A percentile compares a stretch with the other conserved stretches of the same genome.
These are phyloP conservation scores for Echinops telfairi DNA, from an alignment of 2,113 vertebrate species.

Conservation along the genomic window DNA sequence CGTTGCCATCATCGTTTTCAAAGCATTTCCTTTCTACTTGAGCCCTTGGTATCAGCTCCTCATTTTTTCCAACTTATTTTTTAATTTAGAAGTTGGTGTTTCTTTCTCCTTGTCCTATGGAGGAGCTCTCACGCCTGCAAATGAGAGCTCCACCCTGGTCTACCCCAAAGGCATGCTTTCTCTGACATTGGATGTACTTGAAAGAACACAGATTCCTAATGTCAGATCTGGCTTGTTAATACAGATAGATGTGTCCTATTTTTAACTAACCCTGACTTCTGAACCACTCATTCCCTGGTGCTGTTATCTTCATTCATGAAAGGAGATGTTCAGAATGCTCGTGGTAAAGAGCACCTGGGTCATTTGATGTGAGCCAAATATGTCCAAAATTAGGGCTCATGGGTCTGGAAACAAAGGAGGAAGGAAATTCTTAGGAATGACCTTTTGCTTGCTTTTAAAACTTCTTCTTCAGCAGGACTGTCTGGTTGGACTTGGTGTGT, in stretches of 20 bases:
- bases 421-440: not conserved
- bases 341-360: not conserved
- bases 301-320: not conserved
- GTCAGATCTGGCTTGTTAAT: conserved; percentile 20
- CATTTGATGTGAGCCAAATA: not conserved
- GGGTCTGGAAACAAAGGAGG: not conserved
- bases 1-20: too few species aligned
- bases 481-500: not conserved
- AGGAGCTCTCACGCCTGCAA: not conserved
- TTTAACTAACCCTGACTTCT: conserved; percentile 49
- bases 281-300: not conserved
- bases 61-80: not conserved
- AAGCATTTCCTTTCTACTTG: too few species aligned
- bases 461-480: not conserved
- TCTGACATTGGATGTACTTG: not conserved
- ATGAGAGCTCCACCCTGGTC: not conserved
- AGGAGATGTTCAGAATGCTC: not conserved
- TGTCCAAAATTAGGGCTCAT: not conserved
- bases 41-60: too few species aligned
- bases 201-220: not conserved
- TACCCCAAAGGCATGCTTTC: not conserved
- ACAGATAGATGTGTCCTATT: not conserved
- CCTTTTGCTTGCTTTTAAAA: not conserved
- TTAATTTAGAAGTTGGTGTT: conserved; percentile 37
- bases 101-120: conserved; percentile 22